Base-by-base conservation (phyloP, 2,797 vertebrate genomes). In the Hippoglossus hippoglossus region DNA sequence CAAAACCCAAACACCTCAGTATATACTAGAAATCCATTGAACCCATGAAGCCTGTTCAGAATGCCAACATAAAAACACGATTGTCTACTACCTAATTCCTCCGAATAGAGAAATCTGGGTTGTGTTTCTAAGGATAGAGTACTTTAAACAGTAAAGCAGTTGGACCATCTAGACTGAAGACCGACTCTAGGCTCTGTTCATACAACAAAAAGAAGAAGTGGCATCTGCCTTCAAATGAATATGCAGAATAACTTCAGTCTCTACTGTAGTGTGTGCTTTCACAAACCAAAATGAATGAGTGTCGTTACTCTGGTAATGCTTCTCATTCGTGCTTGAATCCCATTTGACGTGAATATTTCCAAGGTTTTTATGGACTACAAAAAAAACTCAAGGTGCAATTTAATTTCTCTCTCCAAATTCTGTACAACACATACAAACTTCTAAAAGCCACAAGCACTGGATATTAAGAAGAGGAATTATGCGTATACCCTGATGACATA, bases 141-240 rank as follows among this genome's bases (percentile, higher is more conserved):
- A 54, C 60, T 28, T 68, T 59, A 78, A 87, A 87, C 58, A 73
- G 34, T 57, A 25, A 21, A 75, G 67, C 77, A 81, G 82, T 62
- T 74, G 75, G 79, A 82, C 62, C 53, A 70, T 68, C 63, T 57
- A 31, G 80, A 60, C 63, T 13, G 31, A 64, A 64, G 65, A 80
- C 47, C 64, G 63, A 53, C 70, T 76, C 54, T 49, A 63, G 44
- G 50, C 56, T 80, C 51, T 68, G 62, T 65, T 71, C 79, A 78
- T 44, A 63, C 69, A 69, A 67, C 53, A 55, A 58, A 80, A 67
- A 67, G 63, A 67, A 65, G 63, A 66, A 0, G 36, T 0, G 44
- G 76, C 78, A 77, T 80, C 83, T 77, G 67, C 70, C 79, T 76
- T 62, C 62, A 79, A 67, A 81, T 82, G 61, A 87, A 84, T 75